Conservation (phyloP, 2,113 vertebrate genomes). For the Panthera uncia region DNA sequence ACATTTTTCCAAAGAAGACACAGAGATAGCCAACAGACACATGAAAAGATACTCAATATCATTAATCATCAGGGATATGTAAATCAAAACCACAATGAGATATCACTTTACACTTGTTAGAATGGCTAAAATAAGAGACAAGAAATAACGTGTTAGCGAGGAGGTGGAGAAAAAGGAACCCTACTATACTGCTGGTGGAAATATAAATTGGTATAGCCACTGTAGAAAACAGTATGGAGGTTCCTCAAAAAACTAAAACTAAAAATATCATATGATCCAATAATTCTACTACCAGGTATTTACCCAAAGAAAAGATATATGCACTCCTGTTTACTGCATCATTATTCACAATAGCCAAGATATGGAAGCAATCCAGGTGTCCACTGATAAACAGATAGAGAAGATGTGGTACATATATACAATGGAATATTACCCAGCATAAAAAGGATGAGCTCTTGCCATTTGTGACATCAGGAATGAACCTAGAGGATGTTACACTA, state of each 20-base stretch:
- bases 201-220: background rate
- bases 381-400: background rate
- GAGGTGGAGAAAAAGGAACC: background rate
- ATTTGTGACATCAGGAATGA: background rate
- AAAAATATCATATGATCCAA: background rate
- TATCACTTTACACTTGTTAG: background rate
- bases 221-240: background rate
- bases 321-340: background rate
- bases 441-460: background rate
- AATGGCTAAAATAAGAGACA: background rate
- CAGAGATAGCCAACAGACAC: background rate
- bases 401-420: background rate
- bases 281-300: background rate
- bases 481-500: background rate
- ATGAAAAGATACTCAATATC: background rate
- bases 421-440: background rate
- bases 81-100: background rate
- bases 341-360: background rate
- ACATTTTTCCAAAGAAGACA: background rate
- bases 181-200: background rate
- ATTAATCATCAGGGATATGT: background rate
- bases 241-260: background rate
- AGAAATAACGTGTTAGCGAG: background rate
- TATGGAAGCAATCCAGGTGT: background rate
- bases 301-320: background rate